Conservation (phyloP, 2,113 vertebrate species). For the Malaclemys terrapin region DNA sequence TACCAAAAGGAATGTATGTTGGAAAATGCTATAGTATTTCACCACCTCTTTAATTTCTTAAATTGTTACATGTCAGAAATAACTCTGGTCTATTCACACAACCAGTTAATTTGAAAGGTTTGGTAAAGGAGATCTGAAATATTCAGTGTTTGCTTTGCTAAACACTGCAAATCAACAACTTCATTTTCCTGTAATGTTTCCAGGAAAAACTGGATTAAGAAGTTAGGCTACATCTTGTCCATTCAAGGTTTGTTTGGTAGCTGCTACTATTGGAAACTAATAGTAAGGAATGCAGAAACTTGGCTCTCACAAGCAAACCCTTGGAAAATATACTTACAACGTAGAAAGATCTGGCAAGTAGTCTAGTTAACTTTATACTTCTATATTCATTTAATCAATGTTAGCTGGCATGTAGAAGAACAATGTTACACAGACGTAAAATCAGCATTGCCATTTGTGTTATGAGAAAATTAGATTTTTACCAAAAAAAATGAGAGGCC, state of each 20-base stretch:
- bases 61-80: neutral
- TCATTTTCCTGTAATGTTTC: constrained; percentile 48
- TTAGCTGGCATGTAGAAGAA: neutral
- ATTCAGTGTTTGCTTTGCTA: constrained; percentile 32
- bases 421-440: neutral
- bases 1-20: neutral
- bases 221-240: neutral
- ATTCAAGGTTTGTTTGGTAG: neutral
- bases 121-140: neutral
- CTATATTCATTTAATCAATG: neutral
- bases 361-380: neutral
- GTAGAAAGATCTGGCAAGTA: neutral
- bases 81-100: neutral
- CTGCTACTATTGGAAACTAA: constrained; percentile 10
- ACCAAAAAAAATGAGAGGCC: neutral
- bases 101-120: neutral
- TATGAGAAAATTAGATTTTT: neutral
- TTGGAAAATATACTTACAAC: neutral
- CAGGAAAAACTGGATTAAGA: constrained; percentile 51
- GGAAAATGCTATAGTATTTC: neutral
- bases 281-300: neutral
- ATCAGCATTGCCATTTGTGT: neutral
- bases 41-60: neutral
- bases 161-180: constrained; percentile 18
- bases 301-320: neutral